Evolutionary conservation across 2,113 vertebrate genomes (phyloP).

Genomic region (Clinocottus analis): DNA sequence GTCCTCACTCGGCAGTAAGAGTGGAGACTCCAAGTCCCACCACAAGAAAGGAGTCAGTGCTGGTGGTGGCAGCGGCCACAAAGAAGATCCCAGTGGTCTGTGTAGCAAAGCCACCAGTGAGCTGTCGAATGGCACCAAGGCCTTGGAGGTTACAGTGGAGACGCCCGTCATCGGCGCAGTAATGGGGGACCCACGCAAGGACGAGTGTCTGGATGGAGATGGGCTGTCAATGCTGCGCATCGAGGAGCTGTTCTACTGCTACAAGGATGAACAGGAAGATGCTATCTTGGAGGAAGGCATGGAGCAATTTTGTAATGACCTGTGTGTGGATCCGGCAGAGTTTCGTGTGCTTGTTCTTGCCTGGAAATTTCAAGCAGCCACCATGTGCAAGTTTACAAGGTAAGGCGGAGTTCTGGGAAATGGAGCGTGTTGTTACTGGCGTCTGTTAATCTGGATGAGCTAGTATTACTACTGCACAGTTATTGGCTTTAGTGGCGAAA

Average conservation of each 20-base stretch:
- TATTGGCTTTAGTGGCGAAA: neutral
- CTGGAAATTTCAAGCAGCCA: slow-evolving; percentile 99
- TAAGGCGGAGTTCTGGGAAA: slow-evolving; percentile 70
- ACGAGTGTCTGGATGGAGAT: slow-evolving; percentile 83
- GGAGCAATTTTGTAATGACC: slow-evolving; percentile 97
- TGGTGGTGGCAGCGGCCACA: slow-evolving; percentile 85
- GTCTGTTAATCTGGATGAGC: slow-evolving; percentile 18
- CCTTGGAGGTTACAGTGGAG: slow-evolving; percentile 87
- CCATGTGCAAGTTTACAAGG: slow-evolving; percentile 99
- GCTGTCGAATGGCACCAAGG: slow-evolving; percentile 95
- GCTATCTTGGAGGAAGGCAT: slow-evolving; percentile 98
- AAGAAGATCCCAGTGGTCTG: slow-evolving; percentile 85
- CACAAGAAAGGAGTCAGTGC: slow-evolving; percentile 87
- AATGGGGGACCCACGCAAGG: slow-evolving; percentile 84
- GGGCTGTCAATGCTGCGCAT: slow-evolving; percentile 89
- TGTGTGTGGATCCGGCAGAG: slow-evolving; percentile 97
- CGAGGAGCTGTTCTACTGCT: slow-evolving; percentile 92
- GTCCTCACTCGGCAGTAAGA: slow-evolving; percentile 98
- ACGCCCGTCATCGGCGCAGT: slow-evolving; percentile 80
- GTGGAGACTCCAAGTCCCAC: slow-evolving; percentile 94
- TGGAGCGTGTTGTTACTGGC: neutral
- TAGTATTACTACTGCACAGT: neutral
- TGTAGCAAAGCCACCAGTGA: slow-evolving; percentile 88
- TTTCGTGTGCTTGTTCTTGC: slow-evolving; percentile 97
- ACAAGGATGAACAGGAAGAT: slow-evolving; percentile 96